phyloP scores from a whole-genome alignment of 2,797 vertebrate genomes.

The Pelodytes ibericus region DNA sequence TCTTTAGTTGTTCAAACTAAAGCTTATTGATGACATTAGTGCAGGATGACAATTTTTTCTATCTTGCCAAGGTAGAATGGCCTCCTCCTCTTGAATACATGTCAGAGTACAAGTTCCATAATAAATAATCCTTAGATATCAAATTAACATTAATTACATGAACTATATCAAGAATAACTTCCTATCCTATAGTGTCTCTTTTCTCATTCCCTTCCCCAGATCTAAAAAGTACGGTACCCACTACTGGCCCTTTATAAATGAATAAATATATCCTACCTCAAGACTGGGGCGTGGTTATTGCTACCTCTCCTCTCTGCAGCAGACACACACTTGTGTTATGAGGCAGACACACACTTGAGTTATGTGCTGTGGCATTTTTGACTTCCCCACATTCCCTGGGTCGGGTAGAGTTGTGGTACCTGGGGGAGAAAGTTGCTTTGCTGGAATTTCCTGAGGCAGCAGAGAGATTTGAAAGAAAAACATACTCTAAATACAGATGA shows the following conservation, averaged over 20 bases:
- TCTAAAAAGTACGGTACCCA: slow-evolving; percentile 11
- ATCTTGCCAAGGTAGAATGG: no score
- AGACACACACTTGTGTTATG: slow-evolving; percentile 25
- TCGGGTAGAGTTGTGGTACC: slow-evolving; percentile 22
- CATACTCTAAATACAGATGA: slow-evolving; percentile 52
- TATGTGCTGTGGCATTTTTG: slow-evolving; percentile 40
- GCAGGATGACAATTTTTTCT: no score
- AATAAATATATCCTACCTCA: slow-evolving; percentile 29
- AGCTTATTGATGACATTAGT: no score
- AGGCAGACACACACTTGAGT: slow-evolving; percentile 39
- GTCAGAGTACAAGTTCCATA: no score
- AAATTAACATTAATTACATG: no score
- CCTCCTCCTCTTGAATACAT: no score
- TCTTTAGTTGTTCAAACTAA: no score
- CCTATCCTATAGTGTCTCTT: no score
- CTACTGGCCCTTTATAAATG: slow-evolving; percentile 23
- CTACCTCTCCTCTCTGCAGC: slow-evolving; percentile 19
- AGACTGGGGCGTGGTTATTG: slow-evolving; percentile 18
- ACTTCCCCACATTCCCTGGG: slow-evolving; percentile 37
- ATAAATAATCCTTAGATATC: no score
- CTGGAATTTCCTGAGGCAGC: slow-evolving; percentile 54
- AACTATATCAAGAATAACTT: no score
- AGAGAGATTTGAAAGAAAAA: slow-evolving; percentile 44
- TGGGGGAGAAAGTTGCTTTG: slow-evolving; percentile 36
- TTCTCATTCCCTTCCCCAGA: no score